Evolutionary conservation across 2,113 vertebrate genomes (phyloP).

Genomic region (Osmerus eperlanus): DNA sequence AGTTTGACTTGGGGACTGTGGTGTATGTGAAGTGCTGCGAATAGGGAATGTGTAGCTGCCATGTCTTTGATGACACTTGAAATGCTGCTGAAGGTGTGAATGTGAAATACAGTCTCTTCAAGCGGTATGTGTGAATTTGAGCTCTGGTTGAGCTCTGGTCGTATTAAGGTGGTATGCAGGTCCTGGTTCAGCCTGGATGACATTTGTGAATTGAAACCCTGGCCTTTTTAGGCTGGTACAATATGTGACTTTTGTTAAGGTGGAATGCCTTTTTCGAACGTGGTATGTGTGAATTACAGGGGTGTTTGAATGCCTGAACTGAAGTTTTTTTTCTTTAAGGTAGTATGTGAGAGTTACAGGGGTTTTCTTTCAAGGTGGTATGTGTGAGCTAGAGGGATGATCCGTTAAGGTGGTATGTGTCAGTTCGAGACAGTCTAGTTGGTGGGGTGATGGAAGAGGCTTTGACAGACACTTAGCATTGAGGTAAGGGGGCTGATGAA

Average conservation of each 20-base stretch:
- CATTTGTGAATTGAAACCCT: no score
- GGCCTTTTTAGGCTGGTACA: no score
- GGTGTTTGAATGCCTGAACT: no score
- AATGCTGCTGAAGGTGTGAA: constrained; percentile 51
- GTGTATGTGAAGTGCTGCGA: constrained; percentile 32
- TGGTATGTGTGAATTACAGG: no score
- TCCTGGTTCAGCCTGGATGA: no score
- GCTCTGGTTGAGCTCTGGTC: constrained; percentile 25
- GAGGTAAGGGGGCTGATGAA: constrained; percentile 12
- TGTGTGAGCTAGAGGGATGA: background rate
- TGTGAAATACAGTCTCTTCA: constrained; percentile 47
- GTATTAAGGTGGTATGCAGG: constrained; percentile 31
- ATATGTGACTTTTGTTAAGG: no score
- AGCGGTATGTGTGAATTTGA: constrained; percentile 31
- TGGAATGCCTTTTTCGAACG: no score
- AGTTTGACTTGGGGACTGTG: constrained; percentile 20
- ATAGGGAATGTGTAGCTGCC: constrained; percentile 20
- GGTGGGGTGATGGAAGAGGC: constrained; percentile 59
- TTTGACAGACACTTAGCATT: constrained; percentile 58
- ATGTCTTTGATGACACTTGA: constrained; percentile 29
- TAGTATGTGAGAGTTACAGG: no score
- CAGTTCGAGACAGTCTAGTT: constrained; percentile 11
- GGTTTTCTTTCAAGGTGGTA: background rate
- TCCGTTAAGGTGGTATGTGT: constrained; percentile 18
- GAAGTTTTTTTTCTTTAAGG: no score